Base-by-base conservation (phyloP, 2,797 vertebrate species). In the Coluber constrictor region DNA sequence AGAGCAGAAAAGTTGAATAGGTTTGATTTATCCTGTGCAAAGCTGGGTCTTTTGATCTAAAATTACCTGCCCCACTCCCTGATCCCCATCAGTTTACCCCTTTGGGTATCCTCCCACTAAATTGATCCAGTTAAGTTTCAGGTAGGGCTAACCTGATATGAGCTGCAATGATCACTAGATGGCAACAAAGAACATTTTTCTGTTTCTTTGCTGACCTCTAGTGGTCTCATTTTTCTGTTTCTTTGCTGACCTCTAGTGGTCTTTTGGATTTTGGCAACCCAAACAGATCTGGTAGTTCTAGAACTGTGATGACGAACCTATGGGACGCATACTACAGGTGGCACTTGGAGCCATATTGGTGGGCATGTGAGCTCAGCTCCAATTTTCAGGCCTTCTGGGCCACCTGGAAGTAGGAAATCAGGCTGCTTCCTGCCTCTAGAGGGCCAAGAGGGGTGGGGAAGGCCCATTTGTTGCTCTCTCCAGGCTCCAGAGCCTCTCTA, bases 11-110 rank as follows among this genome's bases (percentile, higher is more conserved):
- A 15, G 37, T 83, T 83, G 74, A 5, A 10, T 83, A 12, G 74
- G 25, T 83, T 83, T 83, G 74, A 47, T 83, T 79, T 79, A 79
- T 43, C 74, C 37, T 79, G 6, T 43, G 20, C 18, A 79, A 79
- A 79, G 9, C 74, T 79, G 74, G 18, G 1, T 43, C 74, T 79
- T 79, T 79, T 79, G 74, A 79, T 79, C 37, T 43, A 43, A 79
- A 79, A 79, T 43, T 79, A 11, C 37, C 70, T 23, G 0, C 1
- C 1, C 7, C 16, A 2, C 5, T 0, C 15, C 0, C 47, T 0
- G 37, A 51, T 51, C 6, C 32, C 16, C 16, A 23, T 79, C 37
- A 47, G 20, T 43, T 23, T 43, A 43, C 20, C 74, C 9, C 18
- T 79, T 79, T 79, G 18, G 18, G 37, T 43, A 79, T 74, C 74